These are phyloP conservation scores for Aselliscus stoliczkanus DNA, from an alignment of 2,797 vertebrate genomes.

Conservation along the genomic window DNA sequence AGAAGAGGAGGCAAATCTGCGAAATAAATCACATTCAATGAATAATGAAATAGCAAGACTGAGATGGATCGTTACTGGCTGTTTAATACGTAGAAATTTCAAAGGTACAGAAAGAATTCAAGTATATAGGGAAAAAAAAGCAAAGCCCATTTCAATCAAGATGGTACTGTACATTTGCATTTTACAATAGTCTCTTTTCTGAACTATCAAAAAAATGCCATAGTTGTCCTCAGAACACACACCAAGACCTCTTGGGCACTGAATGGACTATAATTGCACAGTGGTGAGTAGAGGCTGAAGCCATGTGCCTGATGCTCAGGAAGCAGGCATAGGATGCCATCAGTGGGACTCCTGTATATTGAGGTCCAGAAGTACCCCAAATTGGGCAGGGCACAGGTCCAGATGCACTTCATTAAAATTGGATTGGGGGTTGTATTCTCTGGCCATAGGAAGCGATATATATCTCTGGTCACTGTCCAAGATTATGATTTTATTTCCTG, in stretches of 20 bases:
- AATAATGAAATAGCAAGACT: conserved; percentile 15
- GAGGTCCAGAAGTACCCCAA: background rate
- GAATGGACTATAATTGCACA: background rate
- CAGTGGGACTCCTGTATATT: accelerated
- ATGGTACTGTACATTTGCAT: conserved; percentile 9
- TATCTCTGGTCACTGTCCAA: background rate
- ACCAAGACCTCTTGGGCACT: background rate
- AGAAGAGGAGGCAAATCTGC: background rate
- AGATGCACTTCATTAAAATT: background rate
- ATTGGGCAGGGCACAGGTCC: background rate
- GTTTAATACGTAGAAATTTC: conserved; percentile 17
- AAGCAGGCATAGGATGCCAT: accelerated
- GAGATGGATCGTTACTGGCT: background rate
- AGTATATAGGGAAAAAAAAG: background rate
- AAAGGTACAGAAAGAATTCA: background rate
- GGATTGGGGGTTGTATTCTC: background rate
- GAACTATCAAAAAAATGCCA: background rate
- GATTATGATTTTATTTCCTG: background rate
- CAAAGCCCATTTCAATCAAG: background rate
- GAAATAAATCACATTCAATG: background rate
- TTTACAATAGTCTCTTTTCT: background rate
- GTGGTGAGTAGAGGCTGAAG: background rate
- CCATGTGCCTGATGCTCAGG: background rate
- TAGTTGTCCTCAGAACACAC: background rate
- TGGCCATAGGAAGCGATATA: background rate